Conservation (phyloP, 2,797 vertebrate species). For the Eleutherodactylus coqui region DNA sequence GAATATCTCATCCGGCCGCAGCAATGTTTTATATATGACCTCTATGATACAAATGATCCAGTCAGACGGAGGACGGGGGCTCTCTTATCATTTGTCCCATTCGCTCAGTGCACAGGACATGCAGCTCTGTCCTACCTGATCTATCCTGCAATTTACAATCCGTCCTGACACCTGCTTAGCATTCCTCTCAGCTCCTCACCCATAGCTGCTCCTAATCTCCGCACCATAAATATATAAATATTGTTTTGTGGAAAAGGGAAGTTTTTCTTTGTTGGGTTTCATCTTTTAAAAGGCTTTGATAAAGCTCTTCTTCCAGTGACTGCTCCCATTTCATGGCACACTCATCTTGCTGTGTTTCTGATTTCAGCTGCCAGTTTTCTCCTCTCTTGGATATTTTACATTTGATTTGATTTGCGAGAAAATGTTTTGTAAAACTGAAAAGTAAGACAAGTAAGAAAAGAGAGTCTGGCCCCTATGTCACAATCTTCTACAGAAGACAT, state of each 20-base stretch:
- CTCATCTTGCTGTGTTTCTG: background rate
- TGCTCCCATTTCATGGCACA: constrained; percentile 30
- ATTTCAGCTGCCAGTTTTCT: constrained; percentile 19
- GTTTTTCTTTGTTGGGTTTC: constrained; percentile 40
- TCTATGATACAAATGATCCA: constrained; percentile 46
- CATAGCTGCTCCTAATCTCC: constrained; percentile 20
- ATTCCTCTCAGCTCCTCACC: constrained; percentile 27
- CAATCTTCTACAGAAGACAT: background rate
- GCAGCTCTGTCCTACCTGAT: constrained; percentile 34
- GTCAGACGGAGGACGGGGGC: constrained; percentile 37
- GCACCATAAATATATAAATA: constrained; percentile 27
- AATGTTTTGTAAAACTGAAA: constrained; percentile 2
- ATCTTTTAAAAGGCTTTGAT: constrained; percentile 50
- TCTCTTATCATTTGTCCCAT: constrained; percentile 22
- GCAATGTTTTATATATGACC: constrained; percentile 32
- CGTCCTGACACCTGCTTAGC: constrained; percentile 22
- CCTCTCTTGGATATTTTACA: constrained; percentile 29
- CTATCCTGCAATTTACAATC: constrained; percentile 11
- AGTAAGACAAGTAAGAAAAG: constrained; percentile 22
- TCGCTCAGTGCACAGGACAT: constrained; percentile 20
- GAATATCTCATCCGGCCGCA: constrained; percentile 11
- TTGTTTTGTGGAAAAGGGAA: constrained; percentile 1
- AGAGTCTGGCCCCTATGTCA: background rate
- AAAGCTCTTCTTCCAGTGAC: constrained; percentile 32
- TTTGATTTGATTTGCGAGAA: constrained; percentile 16